Conservation (phyloP, 1,140 invertebrate species). For the Aphelinus atriplicis region DNA sequence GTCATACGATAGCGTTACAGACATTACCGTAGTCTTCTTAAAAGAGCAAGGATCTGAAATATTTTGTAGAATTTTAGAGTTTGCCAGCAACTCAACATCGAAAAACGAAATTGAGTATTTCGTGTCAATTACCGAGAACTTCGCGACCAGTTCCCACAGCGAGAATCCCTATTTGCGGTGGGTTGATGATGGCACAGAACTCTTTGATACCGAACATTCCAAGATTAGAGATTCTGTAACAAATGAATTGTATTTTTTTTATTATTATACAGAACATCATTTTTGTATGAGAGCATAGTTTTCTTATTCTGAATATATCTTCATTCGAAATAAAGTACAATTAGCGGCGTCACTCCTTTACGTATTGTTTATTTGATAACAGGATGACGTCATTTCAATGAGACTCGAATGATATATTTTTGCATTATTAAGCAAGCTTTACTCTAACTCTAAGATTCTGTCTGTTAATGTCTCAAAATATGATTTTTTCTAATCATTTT, state of each 20-base stretch:
- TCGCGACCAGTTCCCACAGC: conserved; percentile 75
- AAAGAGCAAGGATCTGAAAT: conserved; percentile 33
- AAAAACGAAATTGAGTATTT: too few species aligned
- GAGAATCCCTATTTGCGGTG: conserved; percentile 70
- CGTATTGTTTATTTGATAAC: conserved; percentile 2
- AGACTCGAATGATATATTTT: neutral
- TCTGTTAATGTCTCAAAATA: too few species aligned
- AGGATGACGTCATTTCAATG: neutral
- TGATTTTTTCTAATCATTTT: too few species aligned
- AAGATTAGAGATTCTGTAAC: conserved; percentile 88
- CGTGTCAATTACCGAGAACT: conserved; percentile 51
- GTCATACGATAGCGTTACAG: conserved; percentile 76
- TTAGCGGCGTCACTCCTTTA: conserved; percentile 1
- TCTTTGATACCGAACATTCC: conserved; percentile 95
- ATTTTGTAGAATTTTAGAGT: conserved; percentile 45
- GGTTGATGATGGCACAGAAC: conserved; percentile 81
- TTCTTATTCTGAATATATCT: too few species aligned
- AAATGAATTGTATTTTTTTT: conserved; percentile 32
- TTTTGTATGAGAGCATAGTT: too few species aligned
- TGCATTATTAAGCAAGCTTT: too few species aligned
- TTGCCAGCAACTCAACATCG: too few species aligned
- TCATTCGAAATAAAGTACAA: neutral
- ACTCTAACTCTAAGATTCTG: too few species aligned
- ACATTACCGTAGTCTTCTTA: conserved; percentile 62
- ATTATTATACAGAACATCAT: neutral